phyloP scores from a whole-genome alignment of 2,797 vertebrate genomes.

The Diplodus sargus region DNA sequence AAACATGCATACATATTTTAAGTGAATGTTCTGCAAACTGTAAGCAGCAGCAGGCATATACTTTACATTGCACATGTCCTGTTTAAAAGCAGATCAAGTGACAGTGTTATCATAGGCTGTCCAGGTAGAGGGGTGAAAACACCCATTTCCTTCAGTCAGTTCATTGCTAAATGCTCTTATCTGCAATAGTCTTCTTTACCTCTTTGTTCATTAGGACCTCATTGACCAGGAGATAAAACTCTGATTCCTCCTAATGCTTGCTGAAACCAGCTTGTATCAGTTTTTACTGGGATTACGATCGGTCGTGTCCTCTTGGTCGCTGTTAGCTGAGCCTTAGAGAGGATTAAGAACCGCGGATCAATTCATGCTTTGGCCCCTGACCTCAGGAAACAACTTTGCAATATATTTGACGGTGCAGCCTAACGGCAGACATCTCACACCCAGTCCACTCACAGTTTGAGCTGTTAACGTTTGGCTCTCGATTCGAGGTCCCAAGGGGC shows the following conservation, averaged over 20 bases:
- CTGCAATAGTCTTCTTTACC: not conserved
- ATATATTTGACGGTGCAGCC: no score
- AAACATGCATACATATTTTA: not conserved
- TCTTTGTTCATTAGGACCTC: not conserved
- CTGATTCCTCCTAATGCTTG: constrained; percentile 1
- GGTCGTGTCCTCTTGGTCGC: constrained; percentile 16
- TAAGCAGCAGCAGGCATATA: not conserved
- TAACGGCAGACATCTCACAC: no score
- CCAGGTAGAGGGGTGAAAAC: not conserved
- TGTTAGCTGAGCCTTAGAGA: constrained; percentile 30
- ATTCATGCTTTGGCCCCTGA: constrained; percentile 53
- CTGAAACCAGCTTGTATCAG: constrained; percentile 34
- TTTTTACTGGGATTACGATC: constrained; percentile 53
- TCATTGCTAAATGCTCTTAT: not conserved
- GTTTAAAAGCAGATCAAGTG: not conserved
- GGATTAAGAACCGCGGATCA: constrained; percentile 55
- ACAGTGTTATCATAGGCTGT: no score
- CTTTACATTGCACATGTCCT: not conserved
- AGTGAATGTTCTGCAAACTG: not conserved
- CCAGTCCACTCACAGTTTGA: no score
- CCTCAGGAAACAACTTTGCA: constrained; percentile 30
- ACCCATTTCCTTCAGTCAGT: not conserved
- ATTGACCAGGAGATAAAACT: constrained; percentile 10
- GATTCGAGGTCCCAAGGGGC: no score
- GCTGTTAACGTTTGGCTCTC: no score